Base-by-base conservation (phyloP, 2,888 invertebrate species). In the Parascotia fuliginaria region DNA sequence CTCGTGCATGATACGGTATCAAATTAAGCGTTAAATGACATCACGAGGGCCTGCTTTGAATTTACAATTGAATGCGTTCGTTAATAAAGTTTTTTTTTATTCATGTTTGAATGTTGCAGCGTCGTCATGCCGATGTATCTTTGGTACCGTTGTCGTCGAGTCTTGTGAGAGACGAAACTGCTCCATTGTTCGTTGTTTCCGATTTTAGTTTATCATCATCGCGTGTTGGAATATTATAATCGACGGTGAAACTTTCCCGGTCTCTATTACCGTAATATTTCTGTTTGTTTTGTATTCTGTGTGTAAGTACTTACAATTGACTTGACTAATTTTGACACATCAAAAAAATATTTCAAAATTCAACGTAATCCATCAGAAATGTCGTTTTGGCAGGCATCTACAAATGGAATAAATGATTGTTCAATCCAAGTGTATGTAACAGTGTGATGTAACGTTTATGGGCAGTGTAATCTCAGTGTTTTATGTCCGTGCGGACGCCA, bases 61-160 rank as follows among this genome's bases (percentile, higher is more conserved):
- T 84, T 79, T 73, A 79, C 82, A 82, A 82, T 86, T 81, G 81
- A 85, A 85, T 84, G 76, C 67, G 77, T 87, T 86, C 80, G 81
- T 87, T 85, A 85, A 85, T 84, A 82, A 77, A 73, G 63, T 67
- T 79, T 81, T 79, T n/a, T 79, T 79, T 77, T 75, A 75, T 70
- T 74, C 70, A 65, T 74, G 66, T 76, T 67, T 69, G 60, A 56
- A 67, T 65, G 70, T 70, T 71, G 65, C 64, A 60, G 59, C 74
- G 72, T 70, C 66, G 62, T 75, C 70, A 62, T 71, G 70, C 71
- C 75, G 73, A 70, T 80, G 81, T 81, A 74, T 74, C 74, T 81
- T 80, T 77, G 74, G 65, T 72, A 76, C 70, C 74, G 66, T 16
- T 15, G 43, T 68, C 45, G 27, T 62, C 56, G 44, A 60, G 61